Evolutionary conservation across 2,113 vertebrate species (phyloP), one percentile per base, ranked within the genome.

Genomic region (Tachycineta bicolor): DNA sequence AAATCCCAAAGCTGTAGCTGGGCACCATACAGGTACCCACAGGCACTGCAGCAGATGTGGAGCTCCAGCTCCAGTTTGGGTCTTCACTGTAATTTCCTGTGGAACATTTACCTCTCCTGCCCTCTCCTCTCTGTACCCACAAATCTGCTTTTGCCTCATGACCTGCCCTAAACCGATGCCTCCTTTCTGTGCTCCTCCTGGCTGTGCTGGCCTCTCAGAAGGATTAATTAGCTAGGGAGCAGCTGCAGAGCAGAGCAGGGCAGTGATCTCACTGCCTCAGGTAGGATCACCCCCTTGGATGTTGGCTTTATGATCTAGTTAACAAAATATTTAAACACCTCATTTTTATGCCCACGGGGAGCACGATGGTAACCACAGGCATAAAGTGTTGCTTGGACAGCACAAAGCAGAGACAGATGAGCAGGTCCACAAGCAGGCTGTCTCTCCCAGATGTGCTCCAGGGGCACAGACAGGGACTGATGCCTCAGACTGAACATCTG

Each of bases 321-420:
- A 91, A 89, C 87, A 89, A 93, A 95, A 94, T 68, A 95, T 87
- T 97, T 94, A 84, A 93, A 59, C 69, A 82, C 52, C 81, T 87
- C 65, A 63, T 73, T 70, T 94, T 90, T 71, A 64, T 70, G 70
- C 41, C 82, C 58, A n/a, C 22, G 9, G 74, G 84, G 65, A 94
- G 39, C 34, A 21, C 2, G 33, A 20, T 6, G 83, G 59, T 78
- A 81, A 83, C 87, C 89, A 93, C 71, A 89, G 69, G 20, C 81
- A 43, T 47, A 34, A 90, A 79, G 47, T 8, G 50, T 33, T 80
- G 17, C 33, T 81, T 62, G 73, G 84, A n/a, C 43, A 59, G 76
- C 65, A 44, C 21, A 26, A 47, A 56, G 28, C 29, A 74, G 59
- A 43, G 87, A n/a, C 14, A 47, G n/a, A n/a, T 13, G 68, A 69